These are phyloP conservation scores for Epirrita christyi DNA, from an alignment of 2,888 invertebrate species.

Conservation along the genomic window DNA sequence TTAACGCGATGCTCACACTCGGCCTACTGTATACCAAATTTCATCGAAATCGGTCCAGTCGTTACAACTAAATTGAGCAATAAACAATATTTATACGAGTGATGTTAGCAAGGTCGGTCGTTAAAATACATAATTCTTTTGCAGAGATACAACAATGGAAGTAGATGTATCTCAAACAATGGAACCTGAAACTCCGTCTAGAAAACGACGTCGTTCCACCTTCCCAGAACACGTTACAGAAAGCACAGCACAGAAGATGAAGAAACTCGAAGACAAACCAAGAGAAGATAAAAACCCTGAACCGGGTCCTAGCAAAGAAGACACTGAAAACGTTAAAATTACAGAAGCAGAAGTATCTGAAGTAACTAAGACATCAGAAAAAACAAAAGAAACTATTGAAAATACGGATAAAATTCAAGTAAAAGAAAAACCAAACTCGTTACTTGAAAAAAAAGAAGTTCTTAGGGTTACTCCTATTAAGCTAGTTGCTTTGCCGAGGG, in stretches of 20 bases:
- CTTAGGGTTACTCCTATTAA: slow-evolving; percentile 52
- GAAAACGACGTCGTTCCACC: slow-evolving; percentile 70
- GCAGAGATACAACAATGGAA: slow-evolving; percentile 54
- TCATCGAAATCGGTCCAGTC: no score
- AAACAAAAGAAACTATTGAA: neutral
- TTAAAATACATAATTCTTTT: slow-evolving; percentile 21
- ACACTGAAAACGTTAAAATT: slow-evolving; percentile 5
- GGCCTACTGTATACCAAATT: no score
- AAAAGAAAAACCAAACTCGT: slow-evolving; percentile 2
- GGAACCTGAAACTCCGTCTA: slow-evolving; percentile 40
- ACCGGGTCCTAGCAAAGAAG: slow-evolving; percentile 6
- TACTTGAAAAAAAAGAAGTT: slow-evolving; percentile 39
- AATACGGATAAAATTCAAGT: slow-evolving; percentile 4
- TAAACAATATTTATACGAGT: no score
- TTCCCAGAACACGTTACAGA: slow-evolving; percentile 65
- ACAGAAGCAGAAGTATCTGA: slow-evolving; percentile 9
- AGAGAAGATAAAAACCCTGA: slow-evolving; percentile 9
- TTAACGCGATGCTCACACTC: no score
- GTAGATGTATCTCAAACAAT: slow-evolving; percentile 34
- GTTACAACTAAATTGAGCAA: no score
- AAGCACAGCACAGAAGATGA: slow-evolving; percentile 42
- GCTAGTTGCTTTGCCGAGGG: slow-evolving; percentile 52
- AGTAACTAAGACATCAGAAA: slow-evolving; percentile 6
- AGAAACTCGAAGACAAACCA: slow-evolving; percentile 29
- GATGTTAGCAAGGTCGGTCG: no score